Percentiles rank a stretch among this genome's conserved stretches.
These are phyloP conservation scores for Clarias gariepinus DNA, from an alignment of 2,113 vertebrate species.

Conservation along the genomic window DNA sequence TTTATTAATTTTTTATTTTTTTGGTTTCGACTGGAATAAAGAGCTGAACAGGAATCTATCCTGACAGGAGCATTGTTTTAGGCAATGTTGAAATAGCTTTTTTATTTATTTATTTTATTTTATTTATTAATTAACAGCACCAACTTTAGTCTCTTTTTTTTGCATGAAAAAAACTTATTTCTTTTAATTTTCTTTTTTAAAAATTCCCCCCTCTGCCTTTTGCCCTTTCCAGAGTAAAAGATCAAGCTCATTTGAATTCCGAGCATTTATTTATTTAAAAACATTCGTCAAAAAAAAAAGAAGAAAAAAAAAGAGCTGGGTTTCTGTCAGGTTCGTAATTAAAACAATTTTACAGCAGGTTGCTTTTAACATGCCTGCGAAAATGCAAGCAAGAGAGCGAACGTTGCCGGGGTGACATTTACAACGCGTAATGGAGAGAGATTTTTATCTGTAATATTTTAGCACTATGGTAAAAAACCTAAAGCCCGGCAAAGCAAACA, in stretches of 20 bases:
- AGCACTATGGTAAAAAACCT: slow-evolving; percentile 15
- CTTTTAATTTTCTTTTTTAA: not conserved
- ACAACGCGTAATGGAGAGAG: slow-evolving; percentile 49
- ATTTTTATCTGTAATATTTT: slow-evolving; percentile 43
- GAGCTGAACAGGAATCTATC: not conserved
- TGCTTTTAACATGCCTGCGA: slow-evolving; percentile 52
- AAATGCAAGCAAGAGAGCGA: slow-evolving; percentile 43
- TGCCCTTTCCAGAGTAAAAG: slow-evolving; percentile 45
- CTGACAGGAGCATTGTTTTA: not conserved
- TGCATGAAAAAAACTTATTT: not conserved
- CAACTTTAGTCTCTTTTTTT: not conserved
- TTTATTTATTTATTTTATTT: not conserved
- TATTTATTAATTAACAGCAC: not conserved
- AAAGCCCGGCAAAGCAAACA: slow-evolving; percentile 10
- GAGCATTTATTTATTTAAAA: slow-evolving; percentile 53
- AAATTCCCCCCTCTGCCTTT: not conserved
- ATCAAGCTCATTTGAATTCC: slow-evolving; percentile 53
- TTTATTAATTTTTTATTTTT: no score
- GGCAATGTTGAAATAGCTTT: not conserved
- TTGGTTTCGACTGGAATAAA: not conserved
- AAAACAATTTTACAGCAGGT: slow-evolving; percentile 61
- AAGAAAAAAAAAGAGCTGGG: slow-evolving; percentile 37
- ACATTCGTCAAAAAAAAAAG: slow-evolving; percentile 12
- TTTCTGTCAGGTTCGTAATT: slow-evolving; percentile 61
- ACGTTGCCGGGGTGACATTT: slow-evolving; percentile 48